Percentiles rank a stretch among this genome's conserved stretches.
phyloP scores from a whole-genome alignment of 2,797 vertebrate species.

The Thalassophryne amazonica region DNA sequence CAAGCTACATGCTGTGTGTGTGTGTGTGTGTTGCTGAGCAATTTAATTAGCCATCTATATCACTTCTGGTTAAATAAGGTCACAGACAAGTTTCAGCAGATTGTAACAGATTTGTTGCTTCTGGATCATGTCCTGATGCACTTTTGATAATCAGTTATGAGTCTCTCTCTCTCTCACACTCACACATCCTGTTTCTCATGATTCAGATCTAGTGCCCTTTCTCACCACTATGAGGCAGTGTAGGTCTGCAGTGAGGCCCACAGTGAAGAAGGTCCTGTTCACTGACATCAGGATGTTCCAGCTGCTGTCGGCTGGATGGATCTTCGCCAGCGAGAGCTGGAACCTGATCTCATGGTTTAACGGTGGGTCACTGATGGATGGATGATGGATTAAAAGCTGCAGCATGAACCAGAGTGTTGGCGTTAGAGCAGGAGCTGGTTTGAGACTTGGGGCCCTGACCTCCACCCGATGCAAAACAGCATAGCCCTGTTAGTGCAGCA shows the following conservation, averaged over 20 bases:
- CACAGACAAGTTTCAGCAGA: background rate
- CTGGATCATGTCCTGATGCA: background rate
- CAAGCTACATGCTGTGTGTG: too few relatives aligned
- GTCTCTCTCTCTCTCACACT: background rate
- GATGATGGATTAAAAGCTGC: background rate
- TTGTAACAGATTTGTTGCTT: background rate
- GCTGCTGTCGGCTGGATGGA: background rate
- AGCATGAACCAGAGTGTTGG: background rate
- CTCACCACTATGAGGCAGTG: constrained; percentile 23
- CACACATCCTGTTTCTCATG: background rate
- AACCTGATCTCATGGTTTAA: background rate
- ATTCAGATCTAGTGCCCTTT: background rate
- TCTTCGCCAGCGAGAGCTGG: background rate
- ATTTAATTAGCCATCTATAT: constrained; percentile 23
- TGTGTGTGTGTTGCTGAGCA: background rate
- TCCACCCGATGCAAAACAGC: too few relatives aligned
- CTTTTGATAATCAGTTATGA: background rate
- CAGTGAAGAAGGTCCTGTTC: background rate
- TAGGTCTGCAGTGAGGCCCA: background rate
- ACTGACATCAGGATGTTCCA: constrained; percentile 6
- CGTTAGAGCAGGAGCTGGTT: too few relatives aligned
- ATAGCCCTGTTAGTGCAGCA: too few relatives aligned
- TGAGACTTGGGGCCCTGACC: too few relatives aligned
- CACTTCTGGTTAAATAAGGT: background rate
- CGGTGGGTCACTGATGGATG: background rate